Evolutionary conservation across 2,888 invertebrate species (phyloP).

Genomic region (Zhuqinia jingwanae): DNA sequence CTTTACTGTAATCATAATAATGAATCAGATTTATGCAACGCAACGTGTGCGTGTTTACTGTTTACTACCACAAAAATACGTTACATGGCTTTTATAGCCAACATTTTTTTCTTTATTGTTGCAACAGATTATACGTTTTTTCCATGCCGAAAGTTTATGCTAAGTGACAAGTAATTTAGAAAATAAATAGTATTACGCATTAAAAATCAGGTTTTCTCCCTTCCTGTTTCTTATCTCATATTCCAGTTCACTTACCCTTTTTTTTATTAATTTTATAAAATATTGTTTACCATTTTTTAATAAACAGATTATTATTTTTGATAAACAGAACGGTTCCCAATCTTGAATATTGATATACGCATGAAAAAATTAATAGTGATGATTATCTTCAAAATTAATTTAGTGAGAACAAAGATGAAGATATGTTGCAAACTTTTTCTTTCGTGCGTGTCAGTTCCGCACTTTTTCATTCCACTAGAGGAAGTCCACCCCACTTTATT

Average conservation of each 20-base stretch:
- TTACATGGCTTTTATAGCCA: too few species aligned
- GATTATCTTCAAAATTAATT: conserved; percentile 11
- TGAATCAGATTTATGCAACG: conserved; percentile 58
- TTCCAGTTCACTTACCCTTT: conserved; percentile 15
- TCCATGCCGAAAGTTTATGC: too few species aligned
- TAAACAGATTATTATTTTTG: not conserved
- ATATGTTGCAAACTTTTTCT: too few species aligned
- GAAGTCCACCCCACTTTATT: too few species aligned
- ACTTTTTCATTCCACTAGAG: not conserved
- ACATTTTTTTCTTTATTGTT: too few species aligned
- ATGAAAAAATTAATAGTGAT: too few species aligned
- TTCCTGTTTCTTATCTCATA: conserved; percentile 12
- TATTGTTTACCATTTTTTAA: not conserved
- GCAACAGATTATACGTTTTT: not conserved
- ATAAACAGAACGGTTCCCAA: conserved; percentile 14
- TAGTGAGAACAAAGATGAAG: not conserved
- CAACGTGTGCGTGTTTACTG: not conserved
- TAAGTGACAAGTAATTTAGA: too few species aligned
- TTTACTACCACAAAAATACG: too few species aligned
- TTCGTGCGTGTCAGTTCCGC: too few species aligned
- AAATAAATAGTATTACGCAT: too few species aligned
- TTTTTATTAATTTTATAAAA: conserved; percentile 31
- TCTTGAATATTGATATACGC: conserved; percentile 34
- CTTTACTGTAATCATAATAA: too few species aligned
- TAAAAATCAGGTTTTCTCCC: conserved; percentile 20